Evolutionary conservation across 2,888 invertebrate genomes (phyloP), one percentile per base, ranked within the genome.

Genomic region (Eremobia ochroleuca): DNA sequence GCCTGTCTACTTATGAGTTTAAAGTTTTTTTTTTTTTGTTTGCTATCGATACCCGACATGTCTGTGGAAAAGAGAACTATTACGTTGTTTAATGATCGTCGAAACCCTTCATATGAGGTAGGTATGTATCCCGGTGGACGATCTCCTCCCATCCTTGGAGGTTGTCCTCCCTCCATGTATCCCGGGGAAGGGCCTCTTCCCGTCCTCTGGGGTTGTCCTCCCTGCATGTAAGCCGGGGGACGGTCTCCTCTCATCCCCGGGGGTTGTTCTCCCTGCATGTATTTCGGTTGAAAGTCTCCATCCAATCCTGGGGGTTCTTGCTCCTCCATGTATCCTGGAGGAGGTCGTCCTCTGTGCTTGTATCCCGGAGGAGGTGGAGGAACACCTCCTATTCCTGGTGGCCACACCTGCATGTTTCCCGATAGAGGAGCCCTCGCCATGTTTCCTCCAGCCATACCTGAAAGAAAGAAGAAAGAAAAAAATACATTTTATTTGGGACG

Each of bases 41-140:
- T n/a, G n/a, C n/a, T n/a, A n/a, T n/a, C n/a, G n/a, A n/a, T n/a
- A 66, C n/a, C 5, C 46, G 11, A 8, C 13, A 64, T 8, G 1
- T 49, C 5, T 18, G 11, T 52, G 49, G n/a, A 34, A n/a, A 25
- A 49, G 21, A 40, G 3, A 34, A 34, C n/a, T 52, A 52, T 68
- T 68, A 68, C 68, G 13, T 68, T 68, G 52, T 52, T n/a, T 37
- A 52, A 21, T 52, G 52, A 68, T n/a, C 68, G 34, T 2, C 68
- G 68, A 52, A 18, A 68, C n/a, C 52, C 68, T 15, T n/a, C 3
- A 18, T 11, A 37, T n/a, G 34, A n/a, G 18, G n/a, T 34, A 52
- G n/a, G 52, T 8, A 34, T 34, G n/a, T 52, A n/a, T n/a, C n/a
- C n/a, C 1, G 25, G 8, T 0, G 34, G 43, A 11, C 4, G 21